These are phyloP conservation scores for Drosophila merina DNA, from an alignment of 2,888 invertebrate genomes.

Conservation along the genomic window DNA sequence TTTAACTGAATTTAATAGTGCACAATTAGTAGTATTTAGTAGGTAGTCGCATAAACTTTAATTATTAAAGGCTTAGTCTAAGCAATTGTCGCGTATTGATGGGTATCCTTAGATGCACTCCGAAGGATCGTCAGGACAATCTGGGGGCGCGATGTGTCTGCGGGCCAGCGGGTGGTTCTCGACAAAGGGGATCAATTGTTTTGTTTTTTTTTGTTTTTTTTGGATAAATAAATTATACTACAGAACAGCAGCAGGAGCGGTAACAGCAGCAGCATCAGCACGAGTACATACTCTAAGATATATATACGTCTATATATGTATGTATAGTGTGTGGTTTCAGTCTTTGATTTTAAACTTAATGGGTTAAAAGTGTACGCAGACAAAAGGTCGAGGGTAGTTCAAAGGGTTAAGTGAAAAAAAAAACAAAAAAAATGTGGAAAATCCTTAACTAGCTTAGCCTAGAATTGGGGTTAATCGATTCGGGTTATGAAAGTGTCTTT, in stretches of 20 bases:
- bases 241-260: constrained; percentile 25
- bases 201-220: constrained; percentile 2
- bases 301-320: constrained; percentile 27
- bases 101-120: constrained; percentile 20
- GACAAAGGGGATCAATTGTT: constrained; percentile 6
- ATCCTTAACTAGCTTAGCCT: constrained; percentile 37
- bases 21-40: constrained; percentile 58
- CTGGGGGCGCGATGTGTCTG: not conserved
- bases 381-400: constrained; percentile 7
- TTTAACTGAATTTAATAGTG: constrained; percentile 46
- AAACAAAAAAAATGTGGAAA: constrained; percentile 25
- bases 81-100: constrained; percentile 35
- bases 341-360: constrained; percentile 72
- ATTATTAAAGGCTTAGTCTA: constrained; percentile 56
- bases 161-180: constrained; percentile 6
- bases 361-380: constrained; percentile 60
- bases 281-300: constrained; percentile 18
- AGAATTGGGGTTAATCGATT: constrained; percentile 33
- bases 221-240: constrained; percentile 48
- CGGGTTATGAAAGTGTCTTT: constrained; percentile 10
- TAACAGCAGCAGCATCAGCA: constrained; percentile 28
- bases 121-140: not conserved
- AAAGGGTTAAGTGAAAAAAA: constrained; percentile 9
- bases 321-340: constrained; percentile 61
- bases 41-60: constrained; percentile 56